phyloP scores from a whole-genome alignment of 2,888 invertebrate genomes.

The Gymnoscelis rufifasciata region DNA sequence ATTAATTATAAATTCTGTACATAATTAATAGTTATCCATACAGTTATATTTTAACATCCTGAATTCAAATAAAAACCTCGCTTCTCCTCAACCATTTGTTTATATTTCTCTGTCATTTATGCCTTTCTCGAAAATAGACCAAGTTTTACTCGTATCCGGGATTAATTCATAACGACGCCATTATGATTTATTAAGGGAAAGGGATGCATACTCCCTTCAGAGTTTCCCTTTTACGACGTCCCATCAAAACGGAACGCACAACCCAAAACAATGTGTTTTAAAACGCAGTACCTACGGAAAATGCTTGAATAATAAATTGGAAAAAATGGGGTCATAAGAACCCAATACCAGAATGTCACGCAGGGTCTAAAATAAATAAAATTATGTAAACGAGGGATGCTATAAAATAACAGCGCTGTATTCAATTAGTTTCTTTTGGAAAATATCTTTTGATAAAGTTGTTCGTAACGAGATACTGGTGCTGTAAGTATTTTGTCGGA shows the following conservation, averaged over 20 bases:
- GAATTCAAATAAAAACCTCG: too few relatives aligned
- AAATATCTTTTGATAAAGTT: slow-evolving; percentile 8
- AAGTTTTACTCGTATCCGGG: not conserved
- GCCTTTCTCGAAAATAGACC: not conserved
- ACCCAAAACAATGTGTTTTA: slow-evolving; percentile 8
- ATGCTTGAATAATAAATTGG: slow-evolving; percentile 25
- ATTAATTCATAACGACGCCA: slow-evolving; percentile 10
- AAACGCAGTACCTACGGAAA: slow-evolving; percentile 11
- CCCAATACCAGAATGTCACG: slow-evolving; percentile 24
- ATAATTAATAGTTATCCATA: too few relatives aligned
- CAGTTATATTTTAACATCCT: too few relatives aligned
- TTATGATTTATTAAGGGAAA: not conserved
- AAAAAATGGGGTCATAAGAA: slow-evolving; percentile 24
- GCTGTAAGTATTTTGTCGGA: not conserved
- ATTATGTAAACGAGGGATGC: slow-evolving; percentile 28
- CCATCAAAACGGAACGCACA: slow-evolving; percentile 4
- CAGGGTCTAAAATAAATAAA: slow-evolving; percentile 27
- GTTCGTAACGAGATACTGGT: slow-evolving; percentile 1
- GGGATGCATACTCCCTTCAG: not conserved
- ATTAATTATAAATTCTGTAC: too few relatives aligned
- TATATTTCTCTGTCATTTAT: too few relatives aligned
- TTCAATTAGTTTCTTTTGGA: slow-evolving; percentile 21
- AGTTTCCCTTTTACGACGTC: slow-evolving; percentile 10
- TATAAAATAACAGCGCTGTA: slow-evolving; percentile 19
- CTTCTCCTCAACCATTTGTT: too few relatives aligned